Evolutionary conservation across 2,888 invertebrate species (phyloP).

Genomic region (Plusia festucae): DNA sequence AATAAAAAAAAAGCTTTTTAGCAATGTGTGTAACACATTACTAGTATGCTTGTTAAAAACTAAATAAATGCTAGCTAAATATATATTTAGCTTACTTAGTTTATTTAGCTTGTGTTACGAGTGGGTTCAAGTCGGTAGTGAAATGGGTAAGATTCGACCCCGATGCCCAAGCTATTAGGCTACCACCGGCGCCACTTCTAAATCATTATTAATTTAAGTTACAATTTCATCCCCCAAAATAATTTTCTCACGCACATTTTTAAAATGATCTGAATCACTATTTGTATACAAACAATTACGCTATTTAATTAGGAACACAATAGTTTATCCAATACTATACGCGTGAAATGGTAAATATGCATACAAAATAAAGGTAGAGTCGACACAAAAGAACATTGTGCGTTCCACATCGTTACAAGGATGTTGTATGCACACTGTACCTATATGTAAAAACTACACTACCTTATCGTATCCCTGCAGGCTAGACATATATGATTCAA

Average conservation of each 20-base stretch:
- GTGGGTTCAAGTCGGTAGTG: too few species aligned
- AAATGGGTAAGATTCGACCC: too few species aligned
- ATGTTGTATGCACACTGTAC: constrained; percentile 21
- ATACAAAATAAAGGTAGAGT: constrained; percentile 59
- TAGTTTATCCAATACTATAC: constrained; percentile 33
- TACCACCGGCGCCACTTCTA: too few species aligned
- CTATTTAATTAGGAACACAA: constrained; percentile 35
- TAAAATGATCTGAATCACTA: background rate
- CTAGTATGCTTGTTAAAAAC: too few species aligned
- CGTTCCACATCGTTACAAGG: constrained; percentile 53
- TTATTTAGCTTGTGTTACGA: too few species aligned
- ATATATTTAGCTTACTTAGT: too few species aligned
- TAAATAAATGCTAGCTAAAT: too few species aligned
- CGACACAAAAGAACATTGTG: constrained; percentile 63
- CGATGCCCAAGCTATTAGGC: too few species aligned
- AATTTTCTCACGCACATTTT: background rate
- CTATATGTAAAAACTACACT: constrained; percentile 43
- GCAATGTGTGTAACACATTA: too few species aligned
- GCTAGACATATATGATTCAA: constrained; percentile 35
- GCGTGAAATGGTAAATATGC: constrained; percentile 60
- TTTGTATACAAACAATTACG: constrained; percentile 5
- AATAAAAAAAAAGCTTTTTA: too few species aligned
- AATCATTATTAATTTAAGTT: background rate
- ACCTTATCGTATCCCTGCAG: constrained; percentile 26
- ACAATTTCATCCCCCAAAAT: background rate